Percentiles rank a stretch among this genome's conserved stretches.
phyloP scores from a whole-genome alignment of 2,888 invertebrate genomes.

The Unio pictorum region DNA sequence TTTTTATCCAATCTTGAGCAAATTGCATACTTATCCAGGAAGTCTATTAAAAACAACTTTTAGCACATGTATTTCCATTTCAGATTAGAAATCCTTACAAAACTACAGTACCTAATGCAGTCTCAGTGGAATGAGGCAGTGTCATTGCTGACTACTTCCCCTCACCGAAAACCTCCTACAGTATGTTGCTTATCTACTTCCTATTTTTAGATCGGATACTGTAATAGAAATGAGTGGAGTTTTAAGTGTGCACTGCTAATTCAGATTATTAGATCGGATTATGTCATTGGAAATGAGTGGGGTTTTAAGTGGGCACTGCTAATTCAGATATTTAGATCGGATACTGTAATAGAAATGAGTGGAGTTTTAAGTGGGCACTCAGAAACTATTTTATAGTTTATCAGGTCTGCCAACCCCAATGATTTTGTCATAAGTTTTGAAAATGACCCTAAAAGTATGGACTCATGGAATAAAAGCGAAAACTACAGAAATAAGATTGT shows the following conservation, averaged over 20 bases:
- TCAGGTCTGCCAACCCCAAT: no score
- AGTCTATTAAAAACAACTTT: neutral
- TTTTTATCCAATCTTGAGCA: neutral
- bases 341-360: neutral
- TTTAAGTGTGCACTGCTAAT: no score
- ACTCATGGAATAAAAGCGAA: no score
- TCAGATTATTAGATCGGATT: neutral
- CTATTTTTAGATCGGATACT: neutral
- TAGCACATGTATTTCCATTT: neutral
- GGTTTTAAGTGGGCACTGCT: no score
- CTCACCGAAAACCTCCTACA: constrained; percentile 22
- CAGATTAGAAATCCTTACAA: constrained; percentile 58
- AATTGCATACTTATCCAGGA: neutral
- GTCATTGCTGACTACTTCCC: constrained; percentile 50
- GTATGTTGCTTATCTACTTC: neutral
- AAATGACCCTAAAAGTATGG: no score
- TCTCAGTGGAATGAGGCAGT: constrained; percentile 65
- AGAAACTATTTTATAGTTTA: no score
- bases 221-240: no score
- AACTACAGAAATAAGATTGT: no score
- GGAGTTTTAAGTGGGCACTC: no score
- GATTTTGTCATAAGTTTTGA: no score
- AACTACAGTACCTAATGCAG: constrained; percentile 64
- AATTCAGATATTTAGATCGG: neutral
- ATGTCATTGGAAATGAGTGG: no score